Evolutionary conservation across 2,113 vertebrate genomes (phyloP), one percentile per base, ranked within the genome.

Genomic region (Sapajus apella): DNA sequence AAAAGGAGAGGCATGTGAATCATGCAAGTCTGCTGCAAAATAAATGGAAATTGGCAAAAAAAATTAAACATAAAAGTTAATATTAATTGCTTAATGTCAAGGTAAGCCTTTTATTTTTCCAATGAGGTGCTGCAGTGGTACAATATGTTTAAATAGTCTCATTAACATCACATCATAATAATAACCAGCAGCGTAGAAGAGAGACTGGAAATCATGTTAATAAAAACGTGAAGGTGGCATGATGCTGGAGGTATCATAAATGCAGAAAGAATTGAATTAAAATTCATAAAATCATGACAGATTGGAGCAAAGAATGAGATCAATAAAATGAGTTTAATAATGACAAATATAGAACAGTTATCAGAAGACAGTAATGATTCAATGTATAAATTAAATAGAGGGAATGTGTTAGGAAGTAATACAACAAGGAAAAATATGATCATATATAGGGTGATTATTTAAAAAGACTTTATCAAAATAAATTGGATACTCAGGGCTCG

Each of bases 151-250:
- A 93, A 97, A 23, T 87, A 87, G 66, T 87, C 73, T 96, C 88
- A 96, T 98, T 97, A 97, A 87, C 55, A 96, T 91, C 91, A 85
- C 61, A 92, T 96, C 43, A 90, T 88, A 85, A 92, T 97, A 90
- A 93, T 90, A 95, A 87, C 55, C 68, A 90, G 87, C 66, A 89
- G 77, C 70, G 83, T 52, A 35, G 64, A 88, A 92, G 64, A 87
- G 35, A 91, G 90, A 95, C 92, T 82, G 64, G 77, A 84, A 82
- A 93, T 37, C 85, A 20, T 55, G 50, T 87, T 94, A 90, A 96
- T 97, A 96, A 97, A 97, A 96, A 88, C 32, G 30, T 58, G 89
- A 88, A 84, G 79, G 76, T 79, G 25, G 56, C 21, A 6, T 56
- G 81, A 58, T 58, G 77, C 95, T 95, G 76, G 58, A 90, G 85